Percentiles rank a stretch among this genome's conserved stretches.
Evolutionary conservation across 2,888 invertebrate species (phyloP).

Genomic region (Ischnura elegans): DNA sequence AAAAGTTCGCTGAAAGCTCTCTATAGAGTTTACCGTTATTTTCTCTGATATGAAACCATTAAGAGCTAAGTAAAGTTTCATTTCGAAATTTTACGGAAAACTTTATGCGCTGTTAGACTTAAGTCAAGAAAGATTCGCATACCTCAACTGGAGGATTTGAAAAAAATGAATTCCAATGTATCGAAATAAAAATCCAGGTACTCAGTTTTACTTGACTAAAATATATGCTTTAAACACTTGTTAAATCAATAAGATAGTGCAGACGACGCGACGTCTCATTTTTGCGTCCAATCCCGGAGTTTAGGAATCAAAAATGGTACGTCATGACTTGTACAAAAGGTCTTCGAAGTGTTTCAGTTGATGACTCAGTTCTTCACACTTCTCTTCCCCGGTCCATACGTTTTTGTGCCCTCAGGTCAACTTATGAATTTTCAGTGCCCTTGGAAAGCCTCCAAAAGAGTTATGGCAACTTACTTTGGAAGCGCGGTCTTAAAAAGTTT

Average conservation of each 20-base stretch:
- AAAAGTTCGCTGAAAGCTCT: not conserved
- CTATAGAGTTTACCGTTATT: not conserved
- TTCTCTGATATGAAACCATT: not conserved
- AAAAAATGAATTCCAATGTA: too few relatives aligned
- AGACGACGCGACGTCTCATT: not conserved
- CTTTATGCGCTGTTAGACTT: too few relatives aligned
- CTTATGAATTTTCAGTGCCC: conserved; percentile 35
- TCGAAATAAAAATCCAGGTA: not conserved
- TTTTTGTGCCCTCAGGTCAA: conserved; percentile 4
- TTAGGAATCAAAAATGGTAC: not conserved
- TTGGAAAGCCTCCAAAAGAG: conserved; percentile 14
- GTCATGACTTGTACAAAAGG: not conserved
- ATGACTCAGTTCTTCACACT: not conserved
- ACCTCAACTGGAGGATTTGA: too few relatives aligned
- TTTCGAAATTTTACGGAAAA: not conserved
- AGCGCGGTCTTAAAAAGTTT: conserved; percentile 21
- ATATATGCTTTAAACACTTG: not conserved
- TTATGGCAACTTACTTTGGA: not conserved
- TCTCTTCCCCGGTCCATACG: not conserved
- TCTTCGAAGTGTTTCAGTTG: not conserved
- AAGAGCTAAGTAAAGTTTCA: not conserved
- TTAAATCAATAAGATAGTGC: too few relatives aligned
- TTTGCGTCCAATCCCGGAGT: not conserved
- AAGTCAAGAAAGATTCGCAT: too few relatives aligned
- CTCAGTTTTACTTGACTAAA: not conserved